Evolutionary conservation across 2,797 vertebrate genomes (phyloP), one percentile per base, ranked within the genome.

Genomic region (Momotus momota): DNA sequence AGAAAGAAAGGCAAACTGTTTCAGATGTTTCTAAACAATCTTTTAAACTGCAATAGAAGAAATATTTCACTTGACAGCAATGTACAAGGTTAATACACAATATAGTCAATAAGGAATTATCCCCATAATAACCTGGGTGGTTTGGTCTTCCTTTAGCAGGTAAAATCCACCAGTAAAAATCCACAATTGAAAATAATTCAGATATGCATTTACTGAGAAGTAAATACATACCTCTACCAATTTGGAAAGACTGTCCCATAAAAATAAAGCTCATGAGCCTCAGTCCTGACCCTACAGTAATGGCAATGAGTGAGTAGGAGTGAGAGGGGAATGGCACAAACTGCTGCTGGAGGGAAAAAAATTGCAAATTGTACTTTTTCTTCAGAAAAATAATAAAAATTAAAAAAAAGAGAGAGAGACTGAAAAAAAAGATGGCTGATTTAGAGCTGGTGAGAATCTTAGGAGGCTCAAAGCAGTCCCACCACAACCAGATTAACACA

Each of bases 31-130:
- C 35, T 80, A 58, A 85, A 58, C 4, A 65, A 18, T 40, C 49
- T 41, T 82, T 81, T 41, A 33, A 77, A 49, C 5, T 18, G 5
- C 5, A 78, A 46, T 2, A 41, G 7, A 74, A 71, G 13, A 90
- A 48, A 33, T 33, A 62, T 31, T 79, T 82, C n/a, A 73, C 25
- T 66, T 77, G 58, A 84, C 78, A 79, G 11, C 38, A 72, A 33
- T 1, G 4, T 21, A n/a, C 12, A 88, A 40, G 0, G 2, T 38
- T 33, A 65, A 51, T 16, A 40, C 1, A 5, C 5, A 77, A 48
- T 21, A 61, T 17, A 1, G 15, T 43, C 9, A 41, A 14, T n/a
- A 88, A 52, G 9, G 22, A 86, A 57, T 5, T 29, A 65, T 64
- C 9, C 6, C 3, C 4, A 16, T 31, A 65, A 79, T 15, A 80